Conservation (phyloP, 2,888 invertebrate genomes). For the Sphaerophoria taeniata region DNA sequence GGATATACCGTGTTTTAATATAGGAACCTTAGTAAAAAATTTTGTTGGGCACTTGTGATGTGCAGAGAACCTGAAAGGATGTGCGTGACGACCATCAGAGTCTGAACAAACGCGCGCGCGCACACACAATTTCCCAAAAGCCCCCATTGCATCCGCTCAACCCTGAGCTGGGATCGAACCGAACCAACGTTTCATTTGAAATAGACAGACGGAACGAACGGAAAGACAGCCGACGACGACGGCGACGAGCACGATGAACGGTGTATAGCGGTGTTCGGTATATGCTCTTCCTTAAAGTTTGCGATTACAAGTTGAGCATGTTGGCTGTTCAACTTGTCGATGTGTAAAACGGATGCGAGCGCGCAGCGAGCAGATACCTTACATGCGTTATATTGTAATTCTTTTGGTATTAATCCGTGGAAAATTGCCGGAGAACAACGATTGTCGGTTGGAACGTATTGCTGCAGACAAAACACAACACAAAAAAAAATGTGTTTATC, state of each 20-base stretch:
- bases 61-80: slow-evolving; percentile 74
- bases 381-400: slow-evolving; percentile 75
- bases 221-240: too few species aligned
- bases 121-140: slow-evolving; percentile 78
- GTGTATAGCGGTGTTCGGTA: slow-evolving; percentile 12
- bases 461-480: slow-evolving; percentile 64
- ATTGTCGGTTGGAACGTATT: slow-evolving; percentile 33
- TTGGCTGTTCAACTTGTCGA: slow-evolving; percentile 71
- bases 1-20: slow-evolving; percentile 55
- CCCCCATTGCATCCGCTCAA: slow-evolving; percentile 61
- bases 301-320: slow-evolving; percentile 73
- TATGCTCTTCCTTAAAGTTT: slow-evolving; percentile 49
- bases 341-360: slow-evolving; percentile 73
- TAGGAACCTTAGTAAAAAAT: slow-evolving; percentile 21
- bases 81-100: slow-evolving; percentile 75
- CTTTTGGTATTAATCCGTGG: slow-evolving; percentile 72
- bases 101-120: slow-evolving; percentile 80
- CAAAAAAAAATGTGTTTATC: slow-evolving; percentile 61
- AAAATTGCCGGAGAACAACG: slow-evolving; percentile 52
- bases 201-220: slow-evolving; percentile 23
- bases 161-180: background rate
- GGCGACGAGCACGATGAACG: too few species aligned
- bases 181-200: slow-evolving; percentile 50
- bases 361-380: slow-evolving; percentile 70
- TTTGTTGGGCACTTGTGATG: slow-evolving; percentile 59